Evolutionary conservation across 1,140 invertebrate species (phyloP), one percentile per base, ranked within the genome.

Genomic region (Pogonus chalceus): DNA sequence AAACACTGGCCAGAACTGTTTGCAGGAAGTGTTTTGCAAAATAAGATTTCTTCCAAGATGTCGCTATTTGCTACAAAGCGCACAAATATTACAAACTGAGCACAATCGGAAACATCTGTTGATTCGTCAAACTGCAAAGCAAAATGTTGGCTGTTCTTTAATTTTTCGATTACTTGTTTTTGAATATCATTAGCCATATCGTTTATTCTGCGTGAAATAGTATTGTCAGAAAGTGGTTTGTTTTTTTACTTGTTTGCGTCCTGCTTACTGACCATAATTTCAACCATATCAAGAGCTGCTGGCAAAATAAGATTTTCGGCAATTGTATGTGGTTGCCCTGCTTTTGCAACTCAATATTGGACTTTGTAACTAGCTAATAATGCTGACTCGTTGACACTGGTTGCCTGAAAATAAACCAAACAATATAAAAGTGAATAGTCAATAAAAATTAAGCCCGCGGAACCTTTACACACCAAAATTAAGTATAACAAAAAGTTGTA

Each of bases 261-360:
- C 31, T 35, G 31, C 23, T 57, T 35, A 61, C 63, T 58, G 53
- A 69, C 26, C 60, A 67, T 64, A 62, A 62, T 61, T 46, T 58
- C 54, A 22, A 65, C 61, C 58, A 67, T 61, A 54, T 62, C 56
- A 53, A 64, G 53, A 56, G 63, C 55, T 56, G 63, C 62, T 52
- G 65, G 62, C 60, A 70, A 35, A 58, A 70, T 65, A 55, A 67
- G 56, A 48, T 69, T 35, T 54, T 69, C 62, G 56, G 64, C 66
- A 57, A 69, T 68, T 46, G 60, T 68, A 56, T 68, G 62, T 52
- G 60, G 58, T 63, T 72, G 68, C 59, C 59, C 64, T 56, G 55
- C 58, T 63, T 66, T 68, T 46, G 69, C 62, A 20, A 66, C 58
- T 50, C 55, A 53, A 26, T 57, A 57, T 35, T 62, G 35, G 14